Evolutionary conservation across 2,113 vertebrate species (phyloP).

Genomic region (Aphyosemion australe): DNA sequence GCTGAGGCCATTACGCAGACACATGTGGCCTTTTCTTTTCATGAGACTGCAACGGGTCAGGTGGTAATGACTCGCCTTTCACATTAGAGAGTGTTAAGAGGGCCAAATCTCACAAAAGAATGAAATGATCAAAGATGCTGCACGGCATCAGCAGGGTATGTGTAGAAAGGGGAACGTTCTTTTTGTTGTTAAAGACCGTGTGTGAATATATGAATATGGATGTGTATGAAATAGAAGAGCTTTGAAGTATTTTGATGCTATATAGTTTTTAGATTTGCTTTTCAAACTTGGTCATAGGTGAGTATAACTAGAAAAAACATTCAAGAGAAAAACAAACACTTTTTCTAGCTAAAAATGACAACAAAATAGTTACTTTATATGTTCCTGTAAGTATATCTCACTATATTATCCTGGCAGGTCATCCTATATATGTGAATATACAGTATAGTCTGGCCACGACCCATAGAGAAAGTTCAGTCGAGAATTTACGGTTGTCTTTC

Average conservation of each 20-base stretch:
- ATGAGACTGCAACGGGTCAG: conserved; percentile 58
- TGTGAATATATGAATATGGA: conserved; percentile 20
- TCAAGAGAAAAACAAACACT: not conserved
- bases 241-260: conserved; percentile 1
- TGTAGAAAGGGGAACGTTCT: conserved; percentile 17
- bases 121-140: conserved; percentile 55
- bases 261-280: not conserved
- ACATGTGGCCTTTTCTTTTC: conserved; percentile 61
- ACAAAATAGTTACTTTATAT: no score
- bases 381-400: not conserved
- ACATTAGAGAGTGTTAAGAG: conserved; percentile 58
- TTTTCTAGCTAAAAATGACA: no score
- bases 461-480: no score
- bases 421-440: no score
- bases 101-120: conserved; percentile 54
- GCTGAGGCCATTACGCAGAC: conserved; percentile 53
- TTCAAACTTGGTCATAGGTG: not conserved
- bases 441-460: no score
- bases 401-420: no score
- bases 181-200: conserved; percentile 11
- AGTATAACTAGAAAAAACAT: not conserved
- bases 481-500: no score
- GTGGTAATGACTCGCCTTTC: conserved; percentile 60
- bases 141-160: conserved; percentile 18
- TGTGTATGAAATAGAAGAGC: conserved; percentile 24